Evolutionary conservation across 2,113 vertebrate genomes (phyloP).

Genomic region (Lipotes vexillifer): DNA sequence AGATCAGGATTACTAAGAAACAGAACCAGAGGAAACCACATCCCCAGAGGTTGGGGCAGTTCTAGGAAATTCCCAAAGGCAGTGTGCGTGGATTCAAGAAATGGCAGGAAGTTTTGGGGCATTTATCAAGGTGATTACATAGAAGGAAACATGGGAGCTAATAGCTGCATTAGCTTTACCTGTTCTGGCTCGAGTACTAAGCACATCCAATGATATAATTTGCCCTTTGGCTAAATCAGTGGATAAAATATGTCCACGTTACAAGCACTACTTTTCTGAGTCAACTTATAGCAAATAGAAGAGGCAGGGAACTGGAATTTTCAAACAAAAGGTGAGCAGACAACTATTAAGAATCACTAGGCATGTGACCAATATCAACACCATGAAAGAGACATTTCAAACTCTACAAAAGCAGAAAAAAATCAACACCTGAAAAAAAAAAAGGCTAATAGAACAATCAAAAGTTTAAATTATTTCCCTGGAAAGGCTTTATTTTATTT

Average conservation of each 20-base stretch:
- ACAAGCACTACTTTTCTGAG: not conserved
- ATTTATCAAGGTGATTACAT: not conserved
- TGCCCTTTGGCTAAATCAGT: not conserved
- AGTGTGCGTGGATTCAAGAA: not conserved
- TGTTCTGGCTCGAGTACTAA: not conserved
- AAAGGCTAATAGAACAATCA: not conserved
- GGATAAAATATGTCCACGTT: not conserved
- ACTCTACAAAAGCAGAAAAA: not conserved
- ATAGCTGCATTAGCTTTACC: no score
- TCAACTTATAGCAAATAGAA: not conserved
- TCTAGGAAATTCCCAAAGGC: slow-evolving; percentile 29
- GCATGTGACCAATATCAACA: not conserved
- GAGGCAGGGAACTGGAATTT: not conserved
- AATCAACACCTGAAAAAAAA: not conserved
- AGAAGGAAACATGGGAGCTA: not conserved
- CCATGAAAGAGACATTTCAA: not conserved
- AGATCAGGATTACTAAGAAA: not conserved
- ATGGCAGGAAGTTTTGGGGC: not conserved
- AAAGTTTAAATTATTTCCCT: not conserved
- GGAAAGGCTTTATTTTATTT: not conserved
- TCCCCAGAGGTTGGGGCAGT: not conserved
- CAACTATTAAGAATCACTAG: not conserved
- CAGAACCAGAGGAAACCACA: not conserved
- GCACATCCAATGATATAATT: not conserved
- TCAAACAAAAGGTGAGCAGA: not conserved